These are phyloP conservation scores for Hartigia nigra DNA, from an alignment of 2,888 invertebrate species.

Conservation along the genomic window DNA sequence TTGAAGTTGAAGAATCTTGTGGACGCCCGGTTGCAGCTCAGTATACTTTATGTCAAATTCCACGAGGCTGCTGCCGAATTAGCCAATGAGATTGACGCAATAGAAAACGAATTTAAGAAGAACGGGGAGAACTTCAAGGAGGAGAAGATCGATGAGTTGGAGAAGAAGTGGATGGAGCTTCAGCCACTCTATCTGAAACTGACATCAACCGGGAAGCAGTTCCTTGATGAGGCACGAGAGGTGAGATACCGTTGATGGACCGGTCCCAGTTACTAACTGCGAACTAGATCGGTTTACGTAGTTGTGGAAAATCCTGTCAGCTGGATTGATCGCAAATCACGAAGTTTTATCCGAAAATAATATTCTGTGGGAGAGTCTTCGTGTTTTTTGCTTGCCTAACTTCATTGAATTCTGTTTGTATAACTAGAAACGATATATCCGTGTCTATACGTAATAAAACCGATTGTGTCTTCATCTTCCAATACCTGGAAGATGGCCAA, in stretches of 20 bases:
- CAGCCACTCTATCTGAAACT: slow-evolving; percentile 75
- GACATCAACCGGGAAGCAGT: slow-evolving; percentile 75
- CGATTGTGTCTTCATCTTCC: not conserved
- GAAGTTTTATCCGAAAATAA: not conserved
- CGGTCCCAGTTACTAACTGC: not conserved
- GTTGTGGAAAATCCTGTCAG: not conserved
- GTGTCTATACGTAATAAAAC: not conserved
- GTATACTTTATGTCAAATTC: slow-evolving; percentile 77
- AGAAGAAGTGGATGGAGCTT: slow-evolving; percentile 76
- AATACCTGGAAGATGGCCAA: not conserved
- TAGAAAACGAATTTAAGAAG: slow-evolving; percentile 72
- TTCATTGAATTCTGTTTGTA: not conserved
- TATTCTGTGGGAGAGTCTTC: not conserved
- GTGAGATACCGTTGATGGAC: slow-evolving; percentile 55
- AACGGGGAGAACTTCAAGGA: slow-evolving; percentile 68
- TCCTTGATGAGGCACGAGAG: slow-evolving; percentile 72
- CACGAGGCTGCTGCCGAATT: slow-evolving; percentile 77
- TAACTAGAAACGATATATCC: not conserved
- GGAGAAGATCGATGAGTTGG: slow-evolving; percentile 67
- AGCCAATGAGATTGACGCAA: slow-evolving; percentile 73
- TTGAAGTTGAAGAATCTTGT: slow-evolving; percentile 72
- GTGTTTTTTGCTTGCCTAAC: not conserved
- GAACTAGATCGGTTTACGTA: not conserved
- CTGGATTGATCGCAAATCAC: not conserved
- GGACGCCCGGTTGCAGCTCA: slow-evolving; percentile 74